phyloP scores from a whole-genome alignment of 2,888 invertebrate species.

The Copidosoma aretas region DNA sequence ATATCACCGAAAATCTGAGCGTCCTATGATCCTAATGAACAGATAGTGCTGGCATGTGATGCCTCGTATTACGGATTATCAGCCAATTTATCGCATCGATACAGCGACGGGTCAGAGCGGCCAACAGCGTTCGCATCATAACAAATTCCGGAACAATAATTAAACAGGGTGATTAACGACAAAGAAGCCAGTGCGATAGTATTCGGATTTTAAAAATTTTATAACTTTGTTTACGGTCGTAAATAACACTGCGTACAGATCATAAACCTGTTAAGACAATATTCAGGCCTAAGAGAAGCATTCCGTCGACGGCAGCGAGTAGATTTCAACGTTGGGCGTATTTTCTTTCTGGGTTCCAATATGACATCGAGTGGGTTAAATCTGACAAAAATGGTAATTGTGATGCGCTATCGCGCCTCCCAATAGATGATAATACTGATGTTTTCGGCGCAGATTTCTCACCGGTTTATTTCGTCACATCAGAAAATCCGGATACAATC shows the following conservation, averaged over 20 bases:
- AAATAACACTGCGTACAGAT: conserved; percentile 51
- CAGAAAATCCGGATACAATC: conserved; percentile 13
- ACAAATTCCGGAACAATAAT: conserved; percentile 15
- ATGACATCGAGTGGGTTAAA: conserved; percentile 22
- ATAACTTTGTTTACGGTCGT: conserved; percentile 35
- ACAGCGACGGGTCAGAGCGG: conserved; percentile 19
- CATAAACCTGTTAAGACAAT: conserved; percentile 53
- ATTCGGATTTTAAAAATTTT: conserved; percentile 28
- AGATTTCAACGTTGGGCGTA: too few relatives aligned
- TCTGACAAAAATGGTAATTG: conserved; percentile 25
- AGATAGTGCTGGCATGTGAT: conserved; percentile 35
- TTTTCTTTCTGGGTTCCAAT: conserved; percentile 28
- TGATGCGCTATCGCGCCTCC: conserved; percentile 30
- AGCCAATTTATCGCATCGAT: conserved; percentile 35
- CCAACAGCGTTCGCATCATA: conserved; percentile 5
- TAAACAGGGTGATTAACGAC: conserved; percentile 37
- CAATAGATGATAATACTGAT: too few relatives aligned
- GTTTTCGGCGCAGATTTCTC: conserved; percentile 15
- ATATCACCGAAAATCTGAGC: conserved; percentile 29
- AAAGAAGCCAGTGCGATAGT: too few relatives aligned
- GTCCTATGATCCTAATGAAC: conserved; percentile 35
- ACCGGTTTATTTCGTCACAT: conserved; percentile 30
- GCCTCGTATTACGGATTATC: too few relatives aligned
- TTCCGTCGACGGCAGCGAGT: too few relatives aligned
- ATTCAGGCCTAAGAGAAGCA: conserved; percentile 43